phyloP scores from a whole-genome alignment of 2,888 invertebrate species.

The Theristus sp. region DNA sequence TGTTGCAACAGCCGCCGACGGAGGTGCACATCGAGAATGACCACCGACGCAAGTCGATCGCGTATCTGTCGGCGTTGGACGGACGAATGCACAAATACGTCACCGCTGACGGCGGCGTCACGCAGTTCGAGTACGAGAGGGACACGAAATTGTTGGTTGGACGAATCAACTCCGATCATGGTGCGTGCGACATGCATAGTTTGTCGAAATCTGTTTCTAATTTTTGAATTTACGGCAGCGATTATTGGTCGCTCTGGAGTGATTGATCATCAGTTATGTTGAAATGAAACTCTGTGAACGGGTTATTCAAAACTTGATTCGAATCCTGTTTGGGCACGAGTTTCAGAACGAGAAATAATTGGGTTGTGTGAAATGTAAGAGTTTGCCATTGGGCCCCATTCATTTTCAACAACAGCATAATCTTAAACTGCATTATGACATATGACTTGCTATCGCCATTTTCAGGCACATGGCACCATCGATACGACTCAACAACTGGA shows the following conservation, averaged over 20 bases:
- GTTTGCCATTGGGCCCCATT: too few species aligned
- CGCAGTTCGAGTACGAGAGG: not conserved
- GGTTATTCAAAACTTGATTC: too few species aligned
- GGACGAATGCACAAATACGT: not conserved
- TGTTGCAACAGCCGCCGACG: conserved; percentile 2
- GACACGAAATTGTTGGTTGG: not conserved
- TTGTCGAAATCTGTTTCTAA: too few species aligned
- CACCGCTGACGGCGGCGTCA: not conserved
- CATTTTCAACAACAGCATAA: too few species aligned
- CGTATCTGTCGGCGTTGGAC: not conserved
- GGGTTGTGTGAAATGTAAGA: not conserved
- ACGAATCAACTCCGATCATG: not conserved
- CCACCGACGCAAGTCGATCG: not conserved
- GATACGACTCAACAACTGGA: not conserved
- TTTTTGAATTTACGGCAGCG: too few species aligned
- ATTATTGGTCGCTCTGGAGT: too few species aligned
- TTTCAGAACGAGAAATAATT: not conserved
- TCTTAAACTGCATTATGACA: too few species aligned
- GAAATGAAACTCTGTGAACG: too few species aligned
- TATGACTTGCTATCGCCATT: too few species aligned
- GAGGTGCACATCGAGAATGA: not conserved
- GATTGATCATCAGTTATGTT: too few species aligned
- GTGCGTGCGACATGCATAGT: not conserved
- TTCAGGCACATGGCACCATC: not conserved
- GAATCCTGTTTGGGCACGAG: too few species aligned